Conservation (phyloP, 2,888 invertebrate genomes). For the Microctonus hyperodae region DNA sequence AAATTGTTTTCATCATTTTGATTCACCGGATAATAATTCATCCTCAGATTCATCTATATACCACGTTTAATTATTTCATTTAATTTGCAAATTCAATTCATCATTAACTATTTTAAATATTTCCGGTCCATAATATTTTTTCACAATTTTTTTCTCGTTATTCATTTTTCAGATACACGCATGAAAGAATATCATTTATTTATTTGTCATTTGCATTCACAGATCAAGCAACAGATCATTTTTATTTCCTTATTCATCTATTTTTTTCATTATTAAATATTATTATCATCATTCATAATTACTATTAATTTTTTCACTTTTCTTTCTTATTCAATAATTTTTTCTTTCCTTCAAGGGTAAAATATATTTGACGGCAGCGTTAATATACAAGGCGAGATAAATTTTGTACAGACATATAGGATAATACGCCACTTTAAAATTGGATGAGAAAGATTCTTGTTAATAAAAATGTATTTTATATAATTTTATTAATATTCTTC, state of each 20-base stretch:
- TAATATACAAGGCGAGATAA: slow-evolving; percentile 53
- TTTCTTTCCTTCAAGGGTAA: neutral
- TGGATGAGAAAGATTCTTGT: neutral
- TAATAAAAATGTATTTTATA: neutral
- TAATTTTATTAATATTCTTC: neutral
- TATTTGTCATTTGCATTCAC: neutral
- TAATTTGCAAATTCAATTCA: too few relatives aligned
- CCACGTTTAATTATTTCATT: too few relatives aligned
- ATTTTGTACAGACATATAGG: slow-evolving; percentile 48
- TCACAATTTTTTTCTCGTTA: neutral
- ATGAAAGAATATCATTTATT: neutral
- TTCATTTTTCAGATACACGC: neutral
- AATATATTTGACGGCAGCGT: slow-evolving; percentile 45
- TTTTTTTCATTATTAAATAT: neutral
- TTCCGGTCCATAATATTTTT: neutral
- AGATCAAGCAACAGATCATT: neutral
- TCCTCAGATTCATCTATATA: too few relatives aligned
- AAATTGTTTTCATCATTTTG: neutral
- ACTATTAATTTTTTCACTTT: neutral
- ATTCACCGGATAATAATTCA: too few relatives aligned
- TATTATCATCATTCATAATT: neutral
- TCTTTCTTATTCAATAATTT: neutral
- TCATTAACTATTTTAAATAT: neutral
- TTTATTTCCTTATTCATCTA: slow-evolving; percentile 7
- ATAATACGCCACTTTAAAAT: neutral